These are phyloP conservation scores for Helobdella robusta DNA, from an alignment of 2,888 invertebrate species.

Conservation along the genomic window DNA sequence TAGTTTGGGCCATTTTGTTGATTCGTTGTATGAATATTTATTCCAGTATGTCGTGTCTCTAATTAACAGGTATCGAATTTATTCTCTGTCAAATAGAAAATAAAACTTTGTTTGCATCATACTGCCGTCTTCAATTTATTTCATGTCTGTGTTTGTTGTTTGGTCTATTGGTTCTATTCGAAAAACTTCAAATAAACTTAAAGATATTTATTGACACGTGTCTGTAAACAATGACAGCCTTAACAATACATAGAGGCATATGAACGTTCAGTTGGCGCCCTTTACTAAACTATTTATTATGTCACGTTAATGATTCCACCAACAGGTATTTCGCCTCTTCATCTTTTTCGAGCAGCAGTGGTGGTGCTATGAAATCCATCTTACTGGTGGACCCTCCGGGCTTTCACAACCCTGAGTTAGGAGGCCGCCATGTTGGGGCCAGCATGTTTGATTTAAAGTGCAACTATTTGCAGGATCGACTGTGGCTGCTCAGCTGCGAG, in stretches of 20 bases:
- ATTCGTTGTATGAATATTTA: conserved; percentile 14
- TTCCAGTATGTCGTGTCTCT: conserved; percentile 19
- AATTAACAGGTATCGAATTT: conserved; percentile 30
- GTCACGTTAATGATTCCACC: too few relatives aligned
- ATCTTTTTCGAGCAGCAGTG: background rate
- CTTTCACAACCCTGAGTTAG: conserved; percentile 7
- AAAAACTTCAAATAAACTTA: too few relatives aligned
- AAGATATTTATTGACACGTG: too few relatives aligned
- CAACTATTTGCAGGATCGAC: conserved; percentile 24
- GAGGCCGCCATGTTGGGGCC: conserved; percentile 10
- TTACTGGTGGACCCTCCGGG: conserved; percentile 23
- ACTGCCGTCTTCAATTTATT: too few relatives aligned
- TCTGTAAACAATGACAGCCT: too few relatives aligned
- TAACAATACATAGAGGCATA: too few relatives aligned
- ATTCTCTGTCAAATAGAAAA: too few relatives aligned
- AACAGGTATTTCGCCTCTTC: background rate
- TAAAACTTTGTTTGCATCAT: too few relatives aligned
- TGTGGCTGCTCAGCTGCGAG: conserved; percentile 8
- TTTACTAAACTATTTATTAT: too few relatives aligned
- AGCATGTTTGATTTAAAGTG: conserved; percentile 14
- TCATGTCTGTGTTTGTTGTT: too few relatives aligned
- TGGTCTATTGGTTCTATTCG: too few relatives aligned
- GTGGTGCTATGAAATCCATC: background rate
- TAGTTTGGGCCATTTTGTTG: conserved; percentile 21
- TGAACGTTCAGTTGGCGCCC: too few relatives aligned